Base-by-base conservation (phyloP, 2,113 vertebrate species). In the Catharus minimus region DNA sequence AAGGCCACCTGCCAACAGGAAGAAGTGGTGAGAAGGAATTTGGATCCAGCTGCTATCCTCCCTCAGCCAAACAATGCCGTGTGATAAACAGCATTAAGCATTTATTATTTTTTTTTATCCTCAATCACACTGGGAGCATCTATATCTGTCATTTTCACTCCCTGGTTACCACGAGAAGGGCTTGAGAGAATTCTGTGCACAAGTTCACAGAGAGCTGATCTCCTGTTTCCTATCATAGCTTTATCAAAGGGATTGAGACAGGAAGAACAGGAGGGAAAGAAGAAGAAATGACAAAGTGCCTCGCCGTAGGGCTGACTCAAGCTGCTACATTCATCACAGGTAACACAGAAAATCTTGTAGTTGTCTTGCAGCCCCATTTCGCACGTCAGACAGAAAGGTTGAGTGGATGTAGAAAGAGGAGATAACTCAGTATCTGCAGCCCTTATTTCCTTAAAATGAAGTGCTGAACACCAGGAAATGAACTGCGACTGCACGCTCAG, bases 1-100 rank as follows among this genome's bases (percentile, higher is more conserved):
- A 93, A 92, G 89, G 80, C 90, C 86, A 95, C 84, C 84, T 87
- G 92, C 90, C 95, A 95, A 94, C 50, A 92, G 90, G 93, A 94
- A 95, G 86, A 79, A 78, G 74, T 36, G 76, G 84, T 77, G 58
- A 86, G 60, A 67, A 92, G 57, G 90, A 95, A 95, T 95, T 64
- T 66, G 78, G 89, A 92, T 94, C 89, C 91, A 83, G 86, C 80
- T 72, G 91, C 93, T 89, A 22, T 77, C 75, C 78, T 92, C 75
- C 64, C 82, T 55, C 85, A 60, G 90, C 78, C 91, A 95, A 94
- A 93, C 65, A 94, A 80, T 58, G 81, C 80, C 1, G 1, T 0
- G 1, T 4, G 3, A 84, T 81, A 82, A 93, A 92, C 61, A 92
- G 79, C 73, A 46, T 41, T 52, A 74, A 89, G 82, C 71, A 81